These are phyloP conservation scores for Siderastrea siderea DNA, from an alignment of 92 coral and sea anemone species.

Conservation along the genomic window DNA sequence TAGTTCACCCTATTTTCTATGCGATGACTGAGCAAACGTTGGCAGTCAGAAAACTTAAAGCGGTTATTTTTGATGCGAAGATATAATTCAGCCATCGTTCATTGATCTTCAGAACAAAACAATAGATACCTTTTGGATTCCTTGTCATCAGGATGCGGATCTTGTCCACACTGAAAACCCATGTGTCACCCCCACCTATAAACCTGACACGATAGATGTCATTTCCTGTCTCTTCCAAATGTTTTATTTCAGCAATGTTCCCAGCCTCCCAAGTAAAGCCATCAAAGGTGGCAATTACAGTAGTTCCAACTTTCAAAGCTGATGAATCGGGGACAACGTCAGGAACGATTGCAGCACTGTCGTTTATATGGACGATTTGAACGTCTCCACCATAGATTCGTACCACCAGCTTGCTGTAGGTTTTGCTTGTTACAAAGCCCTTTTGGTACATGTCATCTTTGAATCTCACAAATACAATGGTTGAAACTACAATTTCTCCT, in stretches of 20 bases:
- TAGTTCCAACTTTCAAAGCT: slow-evolving; percentile 65
- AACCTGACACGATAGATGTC: slow-evolving; percentile 67
- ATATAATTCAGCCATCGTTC: too few species aligned
- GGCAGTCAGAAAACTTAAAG: too few species aligned
- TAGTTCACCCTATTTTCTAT: too few species aligned
- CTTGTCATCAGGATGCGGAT: slow-evolving; percentile 68
- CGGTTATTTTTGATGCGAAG: too few species aligned
- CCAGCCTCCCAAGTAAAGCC: slow-evolving; percentile 70
- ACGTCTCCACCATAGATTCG: slow-evolving; percentile 61
- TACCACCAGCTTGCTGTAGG: slow-evolving; percentile 55
- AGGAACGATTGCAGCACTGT: slow-evolving; percentile 78
- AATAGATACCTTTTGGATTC: slow-evolving; percentile 66
- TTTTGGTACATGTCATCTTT: slow-evolving; percentile 64
- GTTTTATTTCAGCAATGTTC: slow-evolving; percentile 60
- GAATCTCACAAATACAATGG: slow-evolving; percentile 79
- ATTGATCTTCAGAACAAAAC: not conserved
- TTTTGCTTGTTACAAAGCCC: slow-evolving; percentile 82
- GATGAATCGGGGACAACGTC: slow-evolving; percentile 70
- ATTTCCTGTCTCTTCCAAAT: slow-evolving; percentile 46
- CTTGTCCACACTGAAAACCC: slow-evolving; percentile 70
- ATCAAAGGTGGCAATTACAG: slow-evolving; percentile 79
- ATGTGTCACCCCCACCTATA: slow-evolving; percentile 65
- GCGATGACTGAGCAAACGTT: too few species aligned
- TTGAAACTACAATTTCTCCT: slow-evolving; percentile 71
- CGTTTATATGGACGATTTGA: slow-evolving; percentile 49